phyloP scores from a whole-genome alignment of 2,113 vertebrate genomes.

The Tetrax tetrax region DNA sequence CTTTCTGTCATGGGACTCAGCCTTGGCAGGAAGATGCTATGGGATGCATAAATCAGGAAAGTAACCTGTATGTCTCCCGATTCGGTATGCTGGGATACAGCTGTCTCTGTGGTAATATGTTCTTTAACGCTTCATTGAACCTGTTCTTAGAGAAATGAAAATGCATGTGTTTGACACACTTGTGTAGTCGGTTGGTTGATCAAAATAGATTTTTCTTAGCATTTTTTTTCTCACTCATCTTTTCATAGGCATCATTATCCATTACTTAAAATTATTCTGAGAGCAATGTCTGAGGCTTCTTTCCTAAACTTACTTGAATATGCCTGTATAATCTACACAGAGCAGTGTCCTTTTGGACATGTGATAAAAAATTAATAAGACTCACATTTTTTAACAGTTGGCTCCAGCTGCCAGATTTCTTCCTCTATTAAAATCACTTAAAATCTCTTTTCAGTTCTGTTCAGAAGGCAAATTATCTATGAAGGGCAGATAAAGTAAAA shows the following conservation, averaged over 20 bases:
- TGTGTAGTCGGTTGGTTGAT: conserved; percentile 55
- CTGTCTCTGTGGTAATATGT: conserved; percentile 68
- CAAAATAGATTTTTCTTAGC: conserved; percentile 64
- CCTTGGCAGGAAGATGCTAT: conserved; percentile 53
- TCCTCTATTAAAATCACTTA: conserved; percentile 48
- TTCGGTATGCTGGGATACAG: conserved; percentile 60
- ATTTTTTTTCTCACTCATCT: conserved; percentile 44
- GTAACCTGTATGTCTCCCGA: conserved; percentile 54
- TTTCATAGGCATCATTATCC: conserved; percentile 47
- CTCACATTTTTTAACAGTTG: conserved; percentile 34
- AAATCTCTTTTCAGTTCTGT: conserved; percentile 32
- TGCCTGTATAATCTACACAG: conserved; percentile 17
- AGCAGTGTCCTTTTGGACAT: conserved; percentile 49
- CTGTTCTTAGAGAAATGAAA: conserved; percentile 71
- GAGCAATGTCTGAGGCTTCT: conserved; percentile 17
- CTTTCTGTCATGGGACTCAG: conserved; percentile 36
- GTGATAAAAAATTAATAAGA: conserved; percentile 69
- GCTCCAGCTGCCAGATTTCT: conserved; percentile 51
- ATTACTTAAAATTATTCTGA: conserved; percentile 58
- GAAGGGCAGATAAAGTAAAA: conserved; percentile 48
- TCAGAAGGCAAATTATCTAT: conserved; percentile 33
- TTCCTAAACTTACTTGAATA: conserved; percentile 42
- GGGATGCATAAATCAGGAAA: conserved; percentile 71
- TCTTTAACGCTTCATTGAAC: conserved; percentile 74
- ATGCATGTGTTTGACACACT: conserved; percentile 70